Evolutionary conservation across 2,113 vertebrate genomes (phyloP).

Genomic region (Lichenostomus cassidix): DNA sequence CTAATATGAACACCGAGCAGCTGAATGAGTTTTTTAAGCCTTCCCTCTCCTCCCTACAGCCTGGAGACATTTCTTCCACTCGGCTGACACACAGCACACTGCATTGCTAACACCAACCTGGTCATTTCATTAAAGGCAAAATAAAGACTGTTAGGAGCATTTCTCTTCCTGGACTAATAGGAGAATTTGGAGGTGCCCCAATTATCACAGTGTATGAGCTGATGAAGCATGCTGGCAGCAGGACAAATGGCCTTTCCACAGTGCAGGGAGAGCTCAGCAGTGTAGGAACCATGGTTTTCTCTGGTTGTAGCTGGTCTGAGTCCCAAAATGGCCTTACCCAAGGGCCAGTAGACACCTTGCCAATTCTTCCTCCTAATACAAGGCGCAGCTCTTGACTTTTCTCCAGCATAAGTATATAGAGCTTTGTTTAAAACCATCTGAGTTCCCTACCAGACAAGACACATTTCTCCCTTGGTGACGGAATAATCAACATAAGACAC

Average conservation of each 20-base stretch:
- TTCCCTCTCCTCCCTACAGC: neutral
- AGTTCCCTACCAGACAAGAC: constrained; percentile 27
- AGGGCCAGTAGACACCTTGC: neutral
- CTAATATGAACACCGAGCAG: neutral
- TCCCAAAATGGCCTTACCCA: neutral
- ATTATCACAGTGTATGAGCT: neutral
- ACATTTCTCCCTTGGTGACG: constrained; percentile 25
- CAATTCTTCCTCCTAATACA: neutral
- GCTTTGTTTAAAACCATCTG: constrained; percentile 1
- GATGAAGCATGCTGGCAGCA: neutral
- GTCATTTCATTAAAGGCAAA: neutral
- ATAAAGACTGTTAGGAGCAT: neutral
- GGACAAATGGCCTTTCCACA: neutral
- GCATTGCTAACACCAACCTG: neutral
- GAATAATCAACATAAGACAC: constrained; percentile 14
- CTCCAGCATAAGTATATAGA: neutral
- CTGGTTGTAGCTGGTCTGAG: neutral
- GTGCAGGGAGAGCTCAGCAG: neutral
- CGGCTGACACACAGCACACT: neutral
- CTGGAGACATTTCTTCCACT: neutral
- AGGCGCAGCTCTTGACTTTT: neutral
- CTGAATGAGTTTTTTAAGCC: constrained; percentile 28
- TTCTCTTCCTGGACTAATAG: neutral
- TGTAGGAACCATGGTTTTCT: neutral
- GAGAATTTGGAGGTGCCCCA: neutral